Base-by-base conservation (phyloP, 2,113 vertebrate species). In the Alethe diademata region DNA sequence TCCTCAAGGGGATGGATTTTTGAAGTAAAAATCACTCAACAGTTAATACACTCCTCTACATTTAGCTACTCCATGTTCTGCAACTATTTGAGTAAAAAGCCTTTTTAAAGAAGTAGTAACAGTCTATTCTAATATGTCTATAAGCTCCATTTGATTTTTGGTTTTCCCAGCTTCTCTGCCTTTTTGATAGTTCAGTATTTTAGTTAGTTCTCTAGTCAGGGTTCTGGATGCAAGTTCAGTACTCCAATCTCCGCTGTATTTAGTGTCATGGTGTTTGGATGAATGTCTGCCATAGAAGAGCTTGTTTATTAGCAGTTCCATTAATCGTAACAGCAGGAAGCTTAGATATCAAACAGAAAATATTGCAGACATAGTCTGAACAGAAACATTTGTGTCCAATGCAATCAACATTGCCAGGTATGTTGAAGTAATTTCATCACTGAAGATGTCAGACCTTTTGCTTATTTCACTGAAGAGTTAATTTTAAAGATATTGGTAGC, bases 341-440 rank as follows among this genome's bases (percentile, higher is more conserved):
- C 42, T 80, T 80, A 67, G 56, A 11, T 94, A 89, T 78, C 56
- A 95, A 94, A 78, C 57, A 91, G 88, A 69, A 89, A 80, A 87
- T 16, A 91, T 89, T 89, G 87, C 47, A 87, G 84, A 56, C 84
- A 16, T 78, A 71, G 38, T 78, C 61, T 87, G 65, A 85, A 64
- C 65, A 86, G 45, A 47, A 66, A 19, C 11, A 26, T 84, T 81
- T 84, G 24, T 51, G 43, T 42, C 43, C 24, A 33, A 3, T 89
- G 23, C n/a, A 62, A 2, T 87, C 61, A 87, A 18, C 56, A 5
- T 54, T 92, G 25, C 42, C 16, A 38, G 18, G 6, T 84, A 62
- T 38, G 8, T 22, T 35, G 42, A 43, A 54, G 47, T 74, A 87
- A 75, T 91, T 92, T 94, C 80, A 60, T 81, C 47, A 56, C 15